Conservation (phyloP, 1,140 invertebrate species). For the Alviniconcha marisindica region DNA sequence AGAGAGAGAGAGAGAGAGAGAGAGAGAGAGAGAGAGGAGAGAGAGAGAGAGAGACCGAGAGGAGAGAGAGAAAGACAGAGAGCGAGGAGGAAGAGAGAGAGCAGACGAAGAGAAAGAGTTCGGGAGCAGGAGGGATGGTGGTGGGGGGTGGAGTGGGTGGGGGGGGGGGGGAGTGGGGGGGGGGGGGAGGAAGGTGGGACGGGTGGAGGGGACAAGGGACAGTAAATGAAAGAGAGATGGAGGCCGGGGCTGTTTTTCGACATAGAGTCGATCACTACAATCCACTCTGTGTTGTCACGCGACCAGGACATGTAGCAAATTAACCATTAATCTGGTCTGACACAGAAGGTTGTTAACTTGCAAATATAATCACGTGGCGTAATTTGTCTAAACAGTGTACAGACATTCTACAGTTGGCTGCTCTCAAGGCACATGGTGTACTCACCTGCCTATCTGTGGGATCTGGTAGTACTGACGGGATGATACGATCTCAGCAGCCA, state of each 20-base stretch:
- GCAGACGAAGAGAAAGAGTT: background rate
- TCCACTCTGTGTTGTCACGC: no score
- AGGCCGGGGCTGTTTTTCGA: no score
- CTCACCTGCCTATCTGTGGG: constrained; percentile 63
- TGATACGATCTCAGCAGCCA: constrained; percentile 85
- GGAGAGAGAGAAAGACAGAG: no score
- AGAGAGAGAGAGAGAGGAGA: background rate
- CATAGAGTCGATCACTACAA: no score
- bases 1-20: background rate
- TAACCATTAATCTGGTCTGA: no score
- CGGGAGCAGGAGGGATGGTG: background rate
- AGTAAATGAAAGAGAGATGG: background rate
- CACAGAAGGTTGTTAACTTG: no score
- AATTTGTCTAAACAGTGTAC: no score
- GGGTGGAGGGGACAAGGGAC: background rate
- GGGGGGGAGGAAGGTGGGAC: background rate
- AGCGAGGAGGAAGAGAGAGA: background rate
- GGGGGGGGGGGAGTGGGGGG: background rate
- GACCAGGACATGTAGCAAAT: no score
- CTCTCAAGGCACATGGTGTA: no score
- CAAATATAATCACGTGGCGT: no score
- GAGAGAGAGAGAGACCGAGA: no score
- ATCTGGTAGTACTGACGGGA: constrained; percentile 74
- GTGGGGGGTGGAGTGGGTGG: background rate
- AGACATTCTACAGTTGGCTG: no score